These are phyloP conservation scores for Aythya fuligula DNA, from an alignment of 2,797 vertebrate genomes.

Conservation along the genomic window DNA sequence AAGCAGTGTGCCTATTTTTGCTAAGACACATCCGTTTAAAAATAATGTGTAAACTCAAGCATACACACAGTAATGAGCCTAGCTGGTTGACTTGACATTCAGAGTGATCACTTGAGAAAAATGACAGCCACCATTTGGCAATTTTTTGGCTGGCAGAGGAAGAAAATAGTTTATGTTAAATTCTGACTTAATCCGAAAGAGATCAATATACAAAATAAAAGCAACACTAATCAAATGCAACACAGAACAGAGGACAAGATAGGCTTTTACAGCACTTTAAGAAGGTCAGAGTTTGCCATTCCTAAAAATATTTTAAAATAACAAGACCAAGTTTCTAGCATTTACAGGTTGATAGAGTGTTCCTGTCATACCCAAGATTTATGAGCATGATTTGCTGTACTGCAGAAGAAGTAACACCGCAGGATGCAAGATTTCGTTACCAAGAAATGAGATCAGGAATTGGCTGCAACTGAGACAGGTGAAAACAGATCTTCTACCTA, in stretches of 20 bases:
- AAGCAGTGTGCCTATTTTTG: slow-evolving; percentile 9
- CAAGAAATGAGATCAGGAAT: slow-evolving; percentile 48
- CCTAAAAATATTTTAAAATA: background rate
- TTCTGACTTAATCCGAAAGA: background rate
- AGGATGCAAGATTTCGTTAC: slow-evolving; percentile 48
- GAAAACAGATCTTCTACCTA: slow-evolving; percentile 48
- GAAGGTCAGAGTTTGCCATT: background rate
- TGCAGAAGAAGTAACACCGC: slow-evolving; percentile 37
- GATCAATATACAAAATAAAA: background rate
- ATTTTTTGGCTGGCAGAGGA: background rate
- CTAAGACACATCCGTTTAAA: slow-evolving; percentile 8
- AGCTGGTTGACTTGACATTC: slow-evolving; percentile 1
- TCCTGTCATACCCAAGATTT: slow-evolving; percentile 7
- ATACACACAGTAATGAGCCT: background rate
- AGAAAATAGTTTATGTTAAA: background rate
- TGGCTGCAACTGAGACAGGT: slow-evolving; percentile 46
- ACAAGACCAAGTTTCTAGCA: background rate
- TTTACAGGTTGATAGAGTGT: slow-evolving; percentile 15
- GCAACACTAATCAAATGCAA: background rate
- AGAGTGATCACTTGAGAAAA: slow-evolving; percentile 27
- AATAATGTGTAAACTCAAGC: slow-evolving; percentile 13
- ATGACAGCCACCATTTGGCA: background rate
- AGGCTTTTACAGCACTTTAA: background rate
- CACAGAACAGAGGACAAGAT: background rate
- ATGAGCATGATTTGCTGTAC: slow-evolving; percentile 6